phyloP scores from a whole-genome alignment of 2,113 vertebrate genomes.

The Sapayoa aenigma region DNA sequence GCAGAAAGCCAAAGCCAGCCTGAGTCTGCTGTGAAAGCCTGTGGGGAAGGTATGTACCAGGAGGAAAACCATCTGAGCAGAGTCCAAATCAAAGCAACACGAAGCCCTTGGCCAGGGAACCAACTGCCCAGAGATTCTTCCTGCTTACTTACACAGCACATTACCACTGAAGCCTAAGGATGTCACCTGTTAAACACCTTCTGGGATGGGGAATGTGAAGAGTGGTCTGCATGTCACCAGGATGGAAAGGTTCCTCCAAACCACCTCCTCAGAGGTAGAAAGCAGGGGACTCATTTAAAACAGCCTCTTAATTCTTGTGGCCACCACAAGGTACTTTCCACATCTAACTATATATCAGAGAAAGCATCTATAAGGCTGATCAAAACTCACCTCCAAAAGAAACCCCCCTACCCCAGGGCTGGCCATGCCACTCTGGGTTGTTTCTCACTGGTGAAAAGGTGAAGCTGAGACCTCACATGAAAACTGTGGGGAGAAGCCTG shows the following conservation, averaged over 20 bases:
- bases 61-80: neutral
- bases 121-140: neutral
- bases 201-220: neutral
- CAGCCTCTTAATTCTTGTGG: neutral
- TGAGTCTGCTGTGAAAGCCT: neutral
- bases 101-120: neutral
- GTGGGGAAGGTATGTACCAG: neutral
- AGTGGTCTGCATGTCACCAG: neutral
- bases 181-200: neutral
- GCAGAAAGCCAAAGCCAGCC: neutral
- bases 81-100: neutral
- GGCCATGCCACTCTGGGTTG: accelerated
- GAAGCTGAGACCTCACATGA: neutral
- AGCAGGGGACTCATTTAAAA: neutral
- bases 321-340: neutral
- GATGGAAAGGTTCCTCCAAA: neutral
- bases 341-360: accelerated
- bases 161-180: neutral
- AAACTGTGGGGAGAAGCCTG: neutral
- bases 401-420: accelerated
- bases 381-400: neutral
- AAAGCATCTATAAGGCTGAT: neutral
- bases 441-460: slow-evolving; percentile 3
- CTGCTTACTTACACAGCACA: neutral
- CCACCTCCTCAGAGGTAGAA: neutral